Conservation (phyloP, 2,797 vertebrate genomes). For the Hapalemur alaotrensis region DNA sequence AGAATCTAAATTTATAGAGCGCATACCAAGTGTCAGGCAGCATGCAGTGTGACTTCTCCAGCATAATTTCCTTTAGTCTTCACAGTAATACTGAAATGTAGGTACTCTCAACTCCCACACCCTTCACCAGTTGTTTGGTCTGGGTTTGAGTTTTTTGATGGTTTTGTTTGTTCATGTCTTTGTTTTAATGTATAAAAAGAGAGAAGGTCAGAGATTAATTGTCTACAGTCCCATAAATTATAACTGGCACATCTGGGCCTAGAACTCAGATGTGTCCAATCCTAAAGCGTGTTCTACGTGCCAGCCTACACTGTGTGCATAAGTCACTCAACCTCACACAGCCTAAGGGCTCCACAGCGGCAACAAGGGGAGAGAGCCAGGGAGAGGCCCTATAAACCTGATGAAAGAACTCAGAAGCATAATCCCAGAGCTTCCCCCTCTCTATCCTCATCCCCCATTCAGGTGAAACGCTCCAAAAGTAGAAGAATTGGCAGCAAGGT, state of each 20-base stretch:
- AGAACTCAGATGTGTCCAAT: not conserved
- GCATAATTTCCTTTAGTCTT: not conserved
- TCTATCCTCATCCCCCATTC: not conserved
- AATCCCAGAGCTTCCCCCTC: not conserved
- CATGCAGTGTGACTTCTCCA: not conserved
- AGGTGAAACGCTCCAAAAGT: not conserved
- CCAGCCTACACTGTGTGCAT: not conserved
- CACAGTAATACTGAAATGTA: not conserved
- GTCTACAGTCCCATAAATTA: not conserved
- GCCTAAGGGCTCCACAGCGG: not conserved
- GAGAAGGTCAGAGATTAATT: not conserved
- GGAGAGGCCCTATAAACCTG: not conserved
- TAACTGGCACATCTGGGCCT: not conserved
- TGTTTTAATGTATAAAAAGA: not conserved
- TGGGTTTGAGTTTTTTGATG: not conserved
- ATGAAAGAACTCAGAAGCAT: not conserved
- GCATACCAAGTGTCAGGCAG: not conserved
- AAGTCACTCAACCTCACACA: not conserved
- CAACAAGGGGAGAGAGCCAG: not conserved
- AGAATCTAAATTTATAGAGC: not conserved
- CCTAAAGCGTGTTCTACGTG: not conserved
- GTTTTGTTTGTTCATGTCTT: not conserved
- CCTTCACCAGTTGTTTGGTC: not conserved
- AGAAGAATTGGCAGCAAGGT: not conserved
- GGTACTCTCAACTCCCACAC: not conserved